A percentile compares a stretch with the other conserved stretches of the same genome.
Conservation (phyloP, 2,888 invertebrate species). For the Salticus scenicus region DNA sequence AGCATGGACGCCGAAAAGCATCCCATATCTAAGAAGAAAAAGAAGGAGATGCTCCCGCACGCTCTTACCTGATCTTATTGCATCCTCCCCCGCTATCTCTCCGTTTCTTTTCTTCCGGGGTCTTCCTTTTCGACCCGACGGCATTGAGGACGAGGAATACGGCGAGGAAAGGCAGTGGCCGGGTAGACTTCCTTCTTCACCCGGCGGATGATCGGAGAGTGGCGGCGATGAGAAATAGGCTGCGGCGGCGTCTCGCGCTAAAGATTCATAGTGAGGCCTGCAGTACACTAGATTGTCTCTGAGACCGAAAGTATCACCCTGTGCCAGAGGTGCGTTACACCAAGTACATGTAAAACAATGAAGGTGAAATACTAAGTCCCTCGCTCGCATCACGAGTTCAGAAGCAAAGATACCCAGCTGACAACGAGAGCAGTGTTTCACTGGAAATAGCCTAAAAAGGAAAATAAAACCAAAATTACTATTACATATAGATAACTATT, state of each 20-base stretch:
- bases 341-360: slow-evolving; percentile 95
- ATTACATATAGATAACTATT: no score
- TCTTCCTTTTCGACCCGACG: slow-evolving; percentile 69
- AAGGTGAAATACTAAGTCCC: slow-evolving; percentile 94
- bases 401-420: slow-evolving; percentile 90
- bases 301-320: slow-evolving; percentile 95
- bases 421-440: slow-evolving; percentile 88
- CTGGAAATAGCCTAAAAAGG: slow-evolving; percentile 76
- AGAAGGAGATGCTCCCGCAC: slow-evolving; percentile 18
- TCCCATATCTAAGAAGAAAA: no score
- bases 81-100: slow-evolving; percentile 21
- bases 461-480: no score
- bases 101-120: slow-evolving; percentile 71
- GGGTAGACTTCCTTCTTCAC: not conserved
- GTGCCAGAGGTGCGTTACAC: slow-evolving; percentile 89
- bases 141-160: not conserved
- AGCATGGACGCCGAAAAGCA: no score
- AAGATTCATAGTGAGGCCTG: slow-evolving; percentile 83
- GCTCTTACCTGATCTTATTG: slow-evolving; percentile 25
- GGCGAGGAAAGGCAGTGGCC: not conserved
- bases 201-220: not conserved
- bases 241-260: slow-evolving; percentile 74
- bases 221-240: not conserved
- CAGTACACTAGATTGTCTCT: slow-evolving; percentile 85
- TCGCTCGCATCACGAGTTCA: slow-evolving; percentile 95